A percentile compares a stretch with the other conserved stretches of the same genome.
These are phyloP conservation scores for Ptychodera flava DNA, from an alignment of 35 echinoderm and acorn worm genomes.

Conservation along the genomic window DNA sequence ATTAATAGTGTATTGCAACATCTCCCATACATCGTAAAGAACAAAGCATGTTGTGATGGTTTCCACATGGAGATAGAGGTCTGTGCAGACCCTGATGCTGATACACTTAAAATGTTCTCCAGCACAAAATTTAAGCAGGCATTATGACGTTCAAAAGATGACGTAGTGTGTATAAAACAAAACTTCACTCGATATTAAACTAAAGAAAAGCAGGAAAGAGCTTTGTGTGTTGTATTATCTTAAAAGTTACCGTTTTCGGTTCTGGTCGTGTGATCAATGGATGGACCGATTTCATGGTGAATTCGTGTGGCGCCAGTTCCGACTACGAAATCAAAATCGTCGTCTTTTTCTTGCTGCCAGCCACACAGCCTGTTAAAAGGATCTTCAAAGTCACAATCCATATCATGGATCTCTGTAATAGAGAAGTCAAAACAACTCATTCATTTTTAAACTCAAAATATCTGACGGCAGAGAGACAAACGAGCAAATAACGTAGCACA, in stretches of 20 bases:
- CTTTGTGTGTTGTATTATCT: background rate
- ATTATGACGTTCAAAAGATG: background rate
- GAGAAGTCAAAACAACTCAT: background rate
- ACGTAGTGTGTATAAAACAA: background rate
- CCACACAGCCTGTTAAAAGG: background rate
- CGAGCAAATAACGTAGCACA: too few relatives aligned
- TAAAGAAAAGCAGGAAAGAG: too few relatives aligned
- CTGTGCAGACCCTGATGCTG: background rate
- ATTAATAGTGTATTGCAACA: background rate
- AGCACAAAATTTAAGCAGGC: background rate
- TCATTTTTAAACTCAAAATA: background rate
- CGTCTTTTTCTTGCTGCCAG: background rate
- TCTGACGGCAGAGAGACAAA: too few relatives aligned
- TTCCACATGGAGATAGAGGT: background rate
- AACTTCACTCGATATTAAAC: too few relatives aligned
- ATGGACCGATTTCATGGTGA: slow-evolving; percentile 29
- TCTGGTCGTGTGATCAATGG: slow-evolving; percentile 62
- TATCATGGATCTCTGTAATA: background rate
- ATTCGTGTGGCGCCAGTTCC: slow-evolving; percentile 9
- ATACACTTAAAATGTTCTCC: background rate
- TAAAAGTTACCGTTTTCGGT: slow-evolving; percentile 33
- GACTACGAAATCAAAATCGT: slow-evolving; percentile 21
- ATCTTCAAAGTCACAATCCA: background rate
- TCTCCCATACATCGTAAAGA: background rate
- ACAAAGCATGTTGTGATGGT: background rate